Evolutionary conservation across 2,888 invertebrate genomes (phyloP).

Genomic region (Seira ritae): DNA sequence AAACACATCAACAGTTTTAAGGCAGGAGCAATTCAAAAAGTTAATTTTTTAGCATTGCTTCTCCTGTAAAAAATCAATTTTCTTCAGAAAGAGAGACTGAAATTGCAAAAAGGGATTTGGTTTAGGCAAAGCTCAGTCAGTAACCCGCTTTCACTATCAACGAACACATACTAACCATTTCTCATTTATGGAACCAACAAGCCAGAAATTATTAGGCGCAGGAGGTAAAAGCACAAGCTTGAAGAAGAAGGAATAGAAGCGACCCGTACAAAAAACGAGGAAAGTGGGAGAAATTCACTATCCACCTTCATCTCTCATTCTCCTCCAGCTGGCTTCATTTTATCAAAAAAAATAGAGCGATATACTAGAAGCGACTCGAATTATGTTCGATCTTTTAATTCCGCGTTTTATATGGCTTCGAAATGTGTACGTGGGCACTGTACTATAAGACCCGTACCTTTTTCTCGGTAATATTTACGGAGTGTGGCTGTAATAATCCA

Average conservation of each 20-base stretch:
- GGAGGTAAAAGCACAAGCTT: slow-evolving; percentile 15
- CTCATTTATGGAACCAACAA: slow-evolving; percentile 54
- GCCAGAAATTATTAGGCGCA: slow-evolving; percentile 51
- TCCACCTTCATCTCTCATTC: slow-evolving; percentile 4
- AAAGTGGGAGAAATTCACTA: slow-evolving; percentile 26
- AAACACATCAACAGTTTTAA: neutral
- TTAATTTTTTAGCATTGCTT: neutral
- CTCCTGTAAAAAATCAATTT: neutral
- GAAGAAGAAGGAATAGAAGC: neutral
- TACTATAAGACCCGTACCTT: neutral
- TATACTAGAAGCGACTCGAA: slow-evolving; percentile 44
- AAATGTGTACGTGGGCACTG: neutral
- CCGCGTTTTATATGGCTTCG: neutral
- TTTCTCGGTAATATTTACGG: slow-evolving; percentile 47
- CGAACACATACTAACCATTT: neutral
- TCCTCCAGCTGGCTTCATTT: slow-evolving; percentile 23
- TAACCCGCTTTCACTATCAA: no score
- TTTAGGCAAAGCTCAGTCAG: no score
- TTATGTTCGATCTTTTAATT: slow-evolving; percentile 44
- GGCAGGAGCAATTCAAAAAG: neutral
- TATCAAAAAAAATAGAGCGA: neutral
- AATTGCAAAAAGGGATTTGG: slow-evolving; percentile 7
- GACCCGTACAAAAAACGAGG: slow-evolving; percentile 8
- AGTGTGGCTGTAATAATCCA: slow-evolving; percentile 45
- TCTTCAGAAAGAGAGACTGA: neutral